Percentiles rank a stretch among this genome's conserved stretches.
These are phyloP conservation scores for Esox lucius DNA, from an alignment of 2,797 vertebrate genomes.

Conservation along the genomic window DNA sequence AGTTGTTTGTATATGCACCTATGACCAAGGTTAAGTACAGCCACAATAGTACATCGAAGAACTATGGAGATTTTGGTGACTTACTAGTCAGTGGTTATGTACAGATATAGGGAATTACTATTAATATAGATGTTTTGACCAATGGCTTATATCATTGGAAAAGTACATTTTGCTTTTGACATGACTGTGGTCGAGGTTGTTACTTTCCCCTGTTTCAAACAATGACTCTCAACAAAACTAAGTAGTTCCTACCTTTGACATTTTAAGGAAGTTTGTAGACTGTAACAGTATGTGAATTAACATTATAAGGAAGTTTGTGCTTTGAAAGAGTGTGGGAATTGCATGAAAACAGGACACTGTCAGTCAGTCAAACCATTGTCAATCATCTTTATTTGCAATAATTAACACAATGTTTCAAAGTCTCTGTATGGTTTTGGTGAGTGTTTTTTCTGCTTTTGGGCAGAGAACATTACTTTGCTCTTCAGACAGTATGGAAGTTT, in stretches of 20 bases:
- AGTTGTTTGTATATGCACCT: neutral
- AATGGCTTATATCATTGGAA: neutral
- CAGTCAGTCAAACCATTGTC: neutral
- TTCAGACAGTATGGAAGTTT: neutral
- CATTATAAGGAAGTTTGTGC: neutral
- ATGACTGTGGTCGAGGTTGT: neutral
- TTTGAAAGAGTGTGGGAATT: neutral
- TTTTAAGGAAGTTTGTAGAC: neutral
- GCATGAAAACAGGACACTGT: neutral
- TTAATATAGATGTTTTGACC: neutral
- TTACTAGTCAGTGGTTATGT: neutral
- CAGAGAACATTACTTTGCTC: conserved; percentile 26
- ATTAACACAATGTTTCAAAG: neutral
- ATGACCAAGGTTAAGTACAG: neutral
- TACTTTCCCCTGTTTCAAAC: neutral
- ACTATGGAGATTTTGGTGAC: neutral
- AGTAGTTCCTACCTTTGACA: no score
- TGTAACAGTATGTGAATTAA: neutral
- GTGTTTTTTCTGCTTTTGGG: neutral
- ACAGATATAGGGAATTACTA: neutral
- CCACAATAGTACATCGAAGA: neutral
- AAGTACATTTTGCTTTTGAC: neutral
- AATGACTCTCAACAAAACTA: neutral
- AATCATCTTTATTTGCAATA: neutral
- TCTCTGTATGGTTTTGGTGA: conserved; percentile 4